Evolutionary conservation across 2,113 vertebrate species (phyloP), one percentile per base, ranked within the genome.

Genomic region (Rana temporaria): DNA sequence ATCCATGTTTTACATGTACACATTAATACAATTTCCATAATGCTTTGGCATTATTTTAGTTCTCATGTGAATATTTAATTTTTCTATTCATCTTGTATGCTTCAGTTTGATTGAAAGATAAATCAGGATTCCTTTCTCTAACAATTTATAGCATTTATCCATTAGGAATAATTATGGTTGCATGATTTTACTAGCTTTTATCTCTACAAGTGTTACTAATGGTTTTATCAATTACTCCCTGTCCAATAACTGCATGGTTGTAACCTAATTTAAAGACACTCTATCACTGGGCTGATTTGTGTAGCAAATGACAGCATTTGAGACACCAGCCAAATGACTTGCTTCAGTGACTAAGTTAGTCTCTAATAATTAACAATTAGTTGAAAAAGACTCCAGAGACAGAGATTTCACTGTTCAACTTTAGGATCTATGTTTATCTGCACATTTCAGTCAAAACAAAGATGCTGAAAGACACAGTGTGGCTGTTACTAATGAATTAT

Each of bases 171-270:
- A 96, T 95, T 97, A 96, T 95, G 95, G 94, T 94, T 95, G 93
- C 94, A 96, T 96, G 94, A 96, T 96, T 96, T 95, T 95, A 94
- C 94, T 96, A 92, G 95, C 94, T 95, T 96, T 96, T 97, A 97
- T 98, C 96, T 96, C 94, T 95, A 97, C 96, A 97, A 96, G 96
- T 97, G 96, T 96, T 96, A 96, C 96, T 98, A 98, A 98, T 98
- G 96, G 95, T 92, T 98, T 97, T 97, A 98, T 97, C 97, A 98
- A 95, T 95, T 95, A 95, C 94, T 94, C 93, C 94, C 93, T 93
- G 93, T 95, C 94, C 94, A 94, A 95, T 95, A 95, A 97, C 95
- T 94, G 95, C 95, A 96, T 96, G 94, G 93, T 96, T 95, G 94
- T 97, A 96, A 97, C 95, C 95, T 96, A 95, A 95, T 95, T 95